Evolutionary conservation across 2,797 vertebrate species (phyloP), one percentile per base, ranked within the genome.

Genomic region (Thunnus albacares): DNA sequence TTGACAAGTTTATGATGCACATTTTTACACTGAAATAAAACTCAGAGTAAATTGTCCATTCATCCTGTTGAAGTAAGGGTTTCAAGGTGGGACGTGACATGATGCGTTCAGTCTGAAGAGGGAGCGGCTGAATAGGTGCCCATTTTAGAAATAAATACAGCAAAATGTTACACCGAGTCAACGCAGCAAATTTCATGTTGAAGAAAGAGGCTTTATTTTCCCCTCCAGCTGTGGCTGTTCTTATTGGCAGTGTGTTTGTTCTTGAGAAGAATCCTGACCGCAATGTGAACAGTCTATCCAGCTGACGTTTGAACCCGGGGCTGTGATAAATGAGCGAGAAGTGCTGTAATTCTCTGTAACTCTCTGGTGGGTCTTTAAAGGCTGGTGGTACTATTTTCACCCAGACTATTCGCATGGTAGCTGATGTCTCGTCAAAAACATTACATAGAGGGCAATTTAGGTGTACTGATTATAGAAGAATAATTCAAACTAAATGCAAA

Each of bases 151-250:
- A 62, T 66, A 58, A 83, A 86, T 57, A 55, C 49, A 73, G 83
- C 41, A 83, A 85, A 89, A 82, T 79, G 74, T 83, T 70, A 75
- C 73, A 81, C 51, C n/a, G 33, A 79, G 62, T 80, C 75, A 78
- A 77, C n/a, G 24, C 73, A 67, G 83, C 79, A 65, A 49, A 84
- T 78, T 87, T 90, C 35, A 52, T 67, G 63, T 67, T 75, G 84
- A 91, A 91, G 86, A 93, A 90, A 86, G 82, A 83, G 70, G 71
- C 87, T 87, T 92, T 87, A 83, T 92, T 89, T 89, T 92, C 84
- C 87, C 80, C 84, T 87, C 84, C 86, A 90, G 84, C 92, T 93
- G 91, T 52, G 90, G 81, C 77, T 80, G 90, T 57, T 80, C 82
- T 81, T 84, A 71, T 85, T 93, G 90, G 90, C 87, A 85, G 77